Percentiles rank a stretch among this genome's conserved stretches.
Conservation (phyloP, 2,113 vertebrate genomes). For the Tylochromis polylepis region DNA sequence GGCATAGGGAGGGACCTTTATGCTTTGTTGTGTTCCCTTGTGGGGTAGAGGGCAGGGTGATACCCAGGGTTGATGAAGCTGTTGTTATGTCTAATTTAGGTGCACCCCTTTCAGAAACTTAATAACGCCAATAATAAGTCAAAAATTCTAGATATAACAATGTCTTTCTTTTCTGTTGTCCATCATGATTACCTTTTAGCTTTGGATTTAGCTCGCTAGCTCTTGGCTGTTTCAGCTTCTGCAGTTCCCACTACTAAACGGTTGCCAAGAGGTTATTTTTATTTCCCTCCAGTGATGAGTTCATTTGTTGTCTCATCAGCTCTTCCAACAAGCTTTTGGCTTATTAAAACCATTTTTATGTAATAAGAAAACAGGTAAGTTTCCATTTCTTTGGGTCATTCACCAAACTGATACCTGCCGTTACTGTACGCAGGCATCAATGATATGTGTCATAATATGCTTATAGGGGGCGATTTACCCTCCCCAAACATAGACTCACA, state of each 20-base stretch:
- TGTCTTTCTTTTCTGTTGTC: background rate
- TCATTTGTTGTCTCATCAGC: background rate
- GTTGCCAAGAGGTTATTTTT: background rate
- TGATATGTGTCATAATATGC: background rate
- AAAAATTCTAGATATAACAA: background rate
- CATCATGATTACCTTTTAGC: background rate
- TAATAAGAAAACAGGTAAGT: background rate
- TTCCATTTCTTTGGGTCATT: background rate
- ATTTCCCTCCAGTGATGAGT: background rate
- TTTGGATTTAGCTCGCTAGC: background rate
- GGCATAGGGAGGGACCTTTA: background rate
- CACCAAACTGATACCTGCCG: background rate
- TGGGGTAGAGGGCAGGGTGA: rapidly evolving
- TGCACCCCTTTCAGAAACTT: background rate
- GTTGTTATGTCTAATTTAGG: background rate
- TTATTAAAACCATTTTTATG: background rate
- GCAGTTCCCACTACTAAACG: background rate
- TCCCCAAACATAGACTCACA: rapidly evolving
- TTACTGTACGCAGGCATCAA: background rate
- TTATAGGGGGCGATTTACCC: background rate
- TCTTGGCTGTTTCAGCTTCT: background rate
- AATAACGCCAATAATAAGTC: background rate
- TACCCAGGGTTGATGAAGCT: background rate
- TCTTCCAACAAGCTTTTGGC: background rate
- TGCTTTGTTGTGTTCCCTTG: background rate